Evolutionary conservation across 2,797 vertebrate genomes (phyloP), one percentile per base, ranked within the genome.

Genomic region (Emydoidea blandingii): DNA sequence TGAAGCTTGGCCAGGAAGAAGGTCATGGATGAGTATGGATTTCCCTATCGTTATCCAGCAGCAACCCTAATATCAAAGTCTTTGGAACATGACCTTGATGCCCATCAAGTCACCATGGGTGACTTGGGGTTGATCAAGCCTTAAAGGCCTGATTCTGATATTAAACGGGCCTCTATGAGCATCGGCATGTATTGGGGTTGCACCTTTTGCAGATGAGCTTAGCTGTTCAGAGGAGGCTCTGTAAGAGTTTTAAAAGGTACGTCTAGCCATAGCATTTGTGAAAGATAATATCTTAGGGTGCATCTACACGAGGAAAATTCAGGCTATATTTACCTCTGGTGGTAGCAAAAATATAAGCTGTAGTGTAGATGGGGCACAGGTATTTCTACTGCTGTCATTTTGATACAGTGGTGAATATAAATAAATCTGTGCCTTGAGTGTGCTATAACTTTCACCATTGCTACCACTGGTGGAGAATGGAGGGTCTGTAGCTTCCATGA

Each of bases 261-360:
- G 25, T 16, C n/a, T 18, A 29, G 79, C 79, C 12, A 25, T 27
- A 18, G 29, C 29, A 12, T 34, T 9, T 59, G 5, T 31, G 3
- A 31, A 41, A 74, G n/a, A 34, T 9, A 2, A 9, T 8, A 27
- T 27, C 10, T 50, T 8, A 0, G 10, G 5, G 52, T 83, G 44
- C 41, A 19, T 27, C 34, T 49, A 31, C 8, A 34, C 23, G 1
- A 2, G 78, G 79, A 9, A 72, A 4, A 41, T 41, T 5, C 25
- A 76, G 41, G 6, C 44, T 29, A 8, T 37, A 12, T 72, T 47
- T 76, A 49, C 41, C 74, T 8, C 74, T 1, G 1, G 12, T 12
- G 44, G 52, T 52, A 2, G 44, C 5, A 3, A 0, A 83, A 1
- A 29, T 44, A 9, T 4, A 0, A 2, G 8, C 8, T 74, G 1